A percentile compares a stretch with the other conserved stretches of the same genome.
phyloP scores from a whole-genome alignment of 2,113 vertebrate species.

The Ochotona princeps region DNA sequence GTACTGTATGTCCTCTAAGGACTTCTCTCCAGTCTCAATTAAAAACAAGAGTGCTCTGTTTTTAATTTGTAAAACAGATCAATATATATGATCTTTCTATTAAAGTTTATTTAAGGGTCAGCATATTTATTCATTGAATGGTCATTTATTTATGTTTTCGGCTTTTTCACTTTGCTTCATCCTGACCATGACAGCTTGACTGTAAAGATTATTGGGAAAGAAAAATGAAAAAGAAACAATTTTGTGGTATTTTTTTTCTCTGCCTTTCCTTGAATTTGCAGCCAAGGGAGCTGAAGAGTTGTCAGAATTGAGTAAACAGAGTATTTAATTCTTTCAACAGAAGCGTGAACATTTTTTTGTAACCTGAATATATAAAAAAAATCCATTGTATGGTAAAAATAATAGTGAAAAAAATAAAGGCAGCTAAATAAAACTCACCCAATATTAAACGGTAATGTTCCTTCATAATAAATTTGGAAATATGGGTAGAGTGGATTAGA shows the following conservation, averaged over 20 bases:
- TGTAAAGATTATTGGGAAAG: neutral
- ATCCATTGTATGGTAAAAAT: neutral
- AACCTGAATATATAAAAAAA: neutral
- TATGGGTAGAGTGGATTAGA: neutral
- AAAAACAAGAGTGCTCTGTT: neutral
- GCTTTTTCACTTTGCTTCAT: neutral
- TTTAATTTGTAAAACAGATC: neutral
- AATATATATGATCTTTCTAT: neutral
- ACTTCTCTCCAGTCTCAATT: neutral
- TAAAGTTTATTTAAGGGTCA: neutral
- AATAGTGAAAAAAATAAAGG: constrained; percentile 17
- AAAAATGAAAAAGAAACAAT: neutral
- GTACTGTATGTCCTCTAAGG: neutral
- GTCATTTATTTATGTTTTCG: neutral
- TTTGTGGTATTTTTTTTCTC: neutral
- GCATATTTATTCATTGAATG: neutral
- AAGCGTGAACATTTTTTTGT: neutral
- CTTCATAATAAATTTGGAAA: neutral
- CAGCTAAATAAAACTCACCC: neutral
- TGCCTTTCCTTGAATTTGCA: neutral
- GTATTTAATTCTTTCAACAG: neutral
- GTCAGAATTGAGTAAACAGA: neutral
- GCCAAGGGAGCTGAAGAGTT: neutral
- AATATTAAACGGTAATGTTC: neutral
- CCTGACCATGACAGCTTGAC: neutral